Evolutionary conservation across 2,888 invertebrate species (phyloP), one percentile per base, ranked within the genome.

Genomic region (Dicyrtoma fusca): DNA sequence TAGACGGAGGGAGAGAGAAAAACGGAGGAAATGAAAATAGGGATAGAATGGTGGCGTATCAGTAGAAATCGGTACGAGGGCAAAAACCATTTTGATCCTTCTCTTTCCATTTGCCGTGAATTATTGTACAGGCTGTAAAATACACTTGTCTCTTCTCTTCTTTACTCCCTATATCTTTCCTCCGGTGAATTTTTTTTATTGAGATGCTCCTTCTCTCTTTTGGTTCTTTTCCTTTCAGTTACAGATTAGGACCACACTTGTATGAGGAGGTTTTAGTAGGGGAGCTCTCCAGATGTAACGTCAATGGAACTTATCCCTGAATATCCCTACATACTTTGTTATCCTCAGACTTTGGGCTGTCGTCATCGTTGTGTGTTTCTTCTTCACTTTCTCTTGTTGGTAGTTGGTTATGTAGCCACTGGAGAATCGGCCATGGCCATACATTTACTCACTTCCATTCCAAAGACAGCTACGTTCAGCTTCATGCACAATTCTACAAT

Each of bases 121-220:
- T 75, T 75, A 75, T 73, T 71, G 75, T 73, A 61, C 51, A 75
- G 71, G 73, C 73, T 69, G 75, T 75, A 75, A 75, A 75, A 75
- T 73, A 75, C 73, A 75, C 75, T 75, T 75, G 75, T 73, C 75
- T 75, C 73, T 64, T 71, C 66, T 69, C 70, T 65, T 55, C 72
- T 69, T 49, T 68, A 68, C 61, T 63, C 53, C 73, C 69, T 64
- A 70, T 73, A 70, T 70, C 70, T 70, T 66, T 53, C 34, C 65
- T 65, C 65, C 34, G 53, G 65, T 65, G 65, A 53, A 65, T 69
- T 71, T 47, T 63, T 55, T 68, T 72, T 69, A 65, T 65, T 53
- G 65, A 64, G 64, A 64, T 64, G 14, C 64, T 64, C 63, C 63
- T 45, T 51, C 19, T 53, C 49, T 19, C 17, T 51, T 6, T 51